Base-by-base conservation (phyloP, 2,888 invertebrate species). In the Catocala fraxini region DNA sequence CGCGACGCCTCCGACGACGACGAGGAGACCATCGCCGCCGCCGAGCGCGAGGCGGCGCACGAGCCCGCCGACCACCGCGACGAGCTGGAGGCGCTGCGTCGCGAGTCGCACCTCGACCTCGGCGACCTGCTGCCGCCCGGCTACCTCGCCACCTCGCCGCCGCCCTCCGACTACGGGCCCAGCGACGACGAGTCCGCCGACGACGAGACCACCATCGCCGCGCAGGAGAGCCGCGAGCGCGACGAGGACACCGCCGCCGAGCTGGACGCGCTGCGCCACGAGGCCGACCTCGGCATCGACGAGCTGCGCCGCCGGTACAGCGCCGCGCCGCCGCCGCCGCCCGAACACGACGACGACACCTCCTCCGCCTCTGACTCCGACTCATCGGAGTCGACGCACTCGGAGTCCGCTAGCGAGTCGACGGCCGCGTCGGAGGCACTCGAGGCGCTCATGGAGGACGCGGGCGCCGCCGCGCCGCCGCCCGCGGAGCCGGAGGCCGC, bases 11-110 rank as follows among this genome's bases (percentile, higher is more conserved):
- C 96, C 81, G 96, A 95, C 75, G 98, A 98, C 91, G 99, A 99
- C 89, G 99, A 99, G 92, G 98, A 98, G 92, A 99, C 98, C 33
- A 99, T 99, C 83, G 98, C 97, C 35, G 97, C 97, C 85, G 97
- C 97, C 63, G 97, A 98, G 88, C 96, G 96, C 74, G 96, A 96
- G 82, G 95, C 95, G 75, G 95, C 91, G 72, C 81, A 83, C 63
- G 94, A 92, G 79, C 95, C 95, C 70, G 7, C 6, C 35, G 35
- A 39, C 35, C 35, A 39, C 35, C 35, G 35, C 35, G 94, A 95
- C 81, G 99, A 99, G 94, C 95, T 99, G 25, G 97, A 97, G 78
- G 96, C 97, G 63, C 94, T 99, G 81, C 97, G 97, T 81, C 96
- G 97, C 86, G 99, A 99, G 94, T 98, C 98, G 79, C 96, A 97